Percentiles rank a stretch among this genome's conserved stretches.
phyloP scores from a whole-genome alignment of 2,888 invertebrate genomes.

The Barypeithes pellucidus region DNA sequence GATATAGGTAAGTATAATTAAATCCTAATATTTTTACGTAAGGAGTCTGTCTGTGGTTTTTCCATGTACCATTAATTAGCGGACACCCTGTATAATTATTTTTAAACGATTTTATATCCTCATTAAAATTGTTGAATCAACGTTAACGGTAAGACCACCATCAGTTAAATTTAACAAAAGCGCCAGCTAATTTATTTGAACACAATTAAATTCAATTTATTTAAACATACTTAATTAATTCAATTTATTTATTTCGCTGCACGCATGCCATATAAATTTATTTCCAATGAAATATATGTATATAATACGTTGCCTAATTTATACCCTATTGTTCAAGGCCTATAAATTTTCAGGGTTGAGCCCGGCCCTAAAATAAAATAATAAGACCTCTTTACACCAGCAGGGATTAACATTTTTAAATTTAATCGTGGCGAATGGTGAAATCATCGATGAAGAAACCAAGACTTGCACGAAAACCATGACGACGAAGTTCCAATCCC shows the following conservation, averaged over 20 bases:
- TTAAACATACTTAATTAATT: neutral
- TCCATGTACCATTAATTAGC: no score
- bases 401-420: constrained; percentile 14
- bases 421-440: neutral
- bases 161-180: constrained; percentile 4
- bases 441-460: neutral
- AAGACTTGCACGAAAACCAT: no score
- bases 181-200: constrained; percentile 16
- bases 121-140: neutral
- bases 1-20: no score
- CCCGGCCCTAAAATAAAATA: constrained; percentile 14
- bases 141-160: constrained; percentile 11
- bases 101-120: neutral
- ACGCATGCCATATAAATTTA: constrained; percentile 24
- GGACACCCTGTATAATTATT: neutral
- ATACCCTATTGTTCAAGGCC: constrained; percentile 7
- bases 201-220: constrained; percentile 23
- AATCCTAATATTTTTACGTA: no score
- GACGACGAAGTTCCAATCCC: no score
- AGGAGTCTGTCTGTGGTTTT: no score
- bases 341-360: constrained; percentile 23
- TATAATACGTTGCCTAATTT: constrained; percentile 13
- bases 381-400: constrained; percentile 18
- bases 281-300: constrained; percentile 18
- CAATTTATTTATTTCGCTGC: constrained; percentile 12